phyloP scores from a whole-genome alignment of 1,140 invertebrate genomes.

The Plectrocnemia conspersa region DNA sequence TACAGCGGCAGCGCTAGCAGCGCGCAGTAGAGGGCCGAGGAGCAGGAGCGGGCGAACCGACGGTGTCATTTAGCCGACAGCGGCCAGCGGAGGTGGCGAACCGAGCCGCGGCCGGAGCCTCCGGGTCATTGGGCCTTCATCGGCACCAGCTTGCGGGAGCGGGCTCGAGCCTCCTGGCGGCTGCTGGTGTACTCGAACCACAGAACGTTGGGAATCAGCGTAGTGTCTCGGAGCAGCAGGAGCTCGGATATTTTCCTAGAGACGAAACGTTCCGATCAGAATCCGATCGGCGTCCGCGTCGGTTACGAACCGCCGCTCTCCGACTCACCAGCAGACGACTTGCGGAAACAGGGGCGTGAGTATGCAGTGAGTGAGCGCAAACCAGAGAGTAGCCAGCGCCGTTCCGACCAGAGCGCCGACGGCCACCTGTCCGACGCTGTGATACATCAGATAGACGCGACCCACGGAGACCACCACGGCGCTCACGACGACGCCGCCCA shows the following conservation, averaged over 20 bases:
- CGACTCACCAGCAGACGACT: slow-evolving; percentile 79
- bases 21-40: slow-evolving; percentile 25
- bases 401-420: slow-evolving; percentile 69
- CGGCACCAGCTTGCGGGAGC: slow-evolving; percentile 77
- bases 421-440: slow-evolving; percentile 77
- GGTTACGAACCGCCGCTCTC: too few species aligned
- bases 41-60: slow-evolving; percentile 19
- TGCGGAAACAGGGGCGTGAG: slow-evolving; percentile 83
- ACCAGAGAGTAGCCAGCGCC: slow-evolving; percentile 69
- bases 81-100: slow-evolving; percentile 39
- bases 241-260: slow-evolving; percentile 82
- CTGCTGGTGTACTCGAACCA: slow-evolving; percentile 94
- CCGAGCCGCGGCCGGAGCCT: slow-evolving; percentile 33
- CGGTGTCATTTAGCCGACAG: slow-evolving; percentile 38
- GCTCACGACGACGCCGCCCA: slow-evolving; percentile 56
- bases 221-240: slow-evolving; percentile 81
- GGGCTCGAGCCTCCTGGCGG: slow-evolving; percentile 71
- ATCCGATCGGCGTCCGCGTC: slow-evolving; percentile 5
- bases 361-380: slow-evolving; percentile 70
- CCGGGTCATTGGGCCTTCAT: slow-evolving; percentile 82
- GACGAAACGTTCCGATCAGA: slow-evolving; percentile 3
- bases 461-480: slow-evolving; percentile 63
- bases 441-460: slow-evolving; percentile 82
- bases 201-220: slow-evolving; percentile 86
- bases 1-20: slow-evolving; percentile 21